These are phyloP conservation scores for Cuniculus paca DNA, from an alignment of 2,797 vertebrate species.

Conservation along the genomic window DNA sequence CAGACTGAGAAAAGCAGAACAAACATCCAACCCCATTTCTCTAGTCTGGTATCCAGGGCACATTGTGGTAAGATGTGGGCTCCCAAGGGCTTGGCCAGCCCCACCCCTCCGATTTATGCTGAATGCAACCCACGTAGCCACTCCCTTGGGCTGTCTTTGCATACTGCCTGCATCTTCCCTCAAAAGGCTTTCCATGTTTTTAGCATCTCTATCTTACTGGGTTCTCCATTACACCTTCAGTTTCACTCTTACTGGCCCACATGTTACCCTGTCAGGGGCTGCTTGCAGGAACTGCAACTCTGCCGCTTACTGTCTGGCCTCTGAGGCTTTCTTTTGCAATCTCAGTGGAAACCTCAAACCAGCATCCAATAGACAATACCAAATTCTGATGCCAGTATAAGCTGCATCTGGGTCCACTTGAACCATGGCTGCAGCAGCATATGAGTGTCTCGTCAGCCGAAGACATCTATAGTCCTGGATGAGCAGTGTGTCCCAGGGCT, in stretches of 20 bases:
- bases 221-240: not conserved
- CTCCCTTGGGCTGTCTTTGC: not conserved
- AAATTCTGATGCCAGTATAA: not conserved
- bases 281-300: not conserved
- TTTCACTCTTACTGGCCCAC: not conserved
- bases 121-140: not conserved
- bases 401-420: not conserved
- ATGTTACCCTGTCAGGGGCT: not conserved
- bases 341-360: not conserved
- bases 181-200: not conserved
- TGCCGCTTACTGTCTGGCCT: not conserved
- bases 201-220: not conserved
- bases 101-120: not conserved
- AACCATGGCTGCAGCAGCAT: not conserved
- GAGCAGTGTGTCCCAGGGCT: not conserved
- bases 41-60: not conserved
- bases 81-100: not conserved
- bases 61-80: not conserved
- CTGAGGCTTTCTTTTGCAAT: not conserved
- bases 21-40: not conserved
- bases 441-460: not conserved
- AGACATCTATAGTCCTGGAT: not conserved
- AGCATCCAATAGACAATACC: not conserved
- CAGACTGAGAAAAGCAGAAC: not conserved
- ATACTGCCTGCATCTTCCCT: not conserved